Conservation (phyloP, 2,797 vertebrate genomes). For the Atherinosoma microstoma region DNA sequence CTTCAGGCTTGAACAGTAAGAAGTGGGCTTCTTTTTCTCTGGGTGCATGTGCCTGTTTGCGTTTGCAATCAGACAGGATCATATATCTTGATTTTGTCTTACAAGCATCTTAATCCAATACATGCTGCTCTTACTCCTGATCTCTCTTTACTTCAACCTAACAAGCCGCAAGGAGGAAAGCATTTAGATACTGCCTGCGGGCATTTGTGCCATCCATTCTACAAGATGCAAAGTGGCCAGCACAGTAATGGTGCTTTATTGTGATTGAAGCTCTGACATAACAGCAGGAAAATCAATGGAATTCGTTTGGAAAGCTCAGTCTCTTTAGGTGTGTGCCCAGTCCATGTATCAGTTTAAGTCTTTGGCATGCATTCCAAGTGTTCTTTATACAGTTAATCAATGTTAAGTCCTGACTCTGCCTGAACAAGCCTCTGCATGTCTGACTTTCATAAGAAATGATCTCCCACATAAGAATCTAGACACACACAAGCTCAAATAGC, state of each 20-base stretch:
- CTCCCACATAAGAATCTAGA: neutral
- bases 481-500: neutral
- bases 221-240: constrained; percentile 57
- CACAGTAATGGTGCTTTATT: constrained; percentile 73
- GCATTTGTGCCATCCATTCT: constrained; percentile 42
- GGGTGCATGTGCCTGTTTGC: constrained; percentile 26
- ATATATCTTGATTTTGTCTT: constrained; percentile 63
- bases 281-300: constrained; percentile 73
- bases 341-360: constrained; percentile 21
- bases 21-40: constrained; percentile 12
- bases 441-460: constrained; percentile 15
- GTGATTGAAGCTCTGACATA: constrained; percentile 69
- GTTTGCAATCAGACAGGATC: constrained; percentile 46
- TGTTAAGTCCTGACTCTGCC: constrained; percentile 14
- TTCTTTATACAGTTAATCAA: constrained; percentile 38
- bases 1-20: constrained; percentile 28
- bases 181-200: constrained; percentile 36
- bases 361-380: constrained; percentile 33
- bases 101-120: constrained; percentile 69
- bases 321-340: constrained; percentile 29
- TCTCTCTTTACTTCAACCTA: constrained; percentile 54
- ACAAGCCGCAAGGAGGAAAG: constrained; percentile 53
- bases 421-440: constrained; percentile 35
- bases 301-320: constrained; percentile 46
- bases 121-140: constrained; percentile 40